phyloP scores from a whole-genome alignment of 2,888 invertebrate species.

The Operophtera brumata region DNA sequence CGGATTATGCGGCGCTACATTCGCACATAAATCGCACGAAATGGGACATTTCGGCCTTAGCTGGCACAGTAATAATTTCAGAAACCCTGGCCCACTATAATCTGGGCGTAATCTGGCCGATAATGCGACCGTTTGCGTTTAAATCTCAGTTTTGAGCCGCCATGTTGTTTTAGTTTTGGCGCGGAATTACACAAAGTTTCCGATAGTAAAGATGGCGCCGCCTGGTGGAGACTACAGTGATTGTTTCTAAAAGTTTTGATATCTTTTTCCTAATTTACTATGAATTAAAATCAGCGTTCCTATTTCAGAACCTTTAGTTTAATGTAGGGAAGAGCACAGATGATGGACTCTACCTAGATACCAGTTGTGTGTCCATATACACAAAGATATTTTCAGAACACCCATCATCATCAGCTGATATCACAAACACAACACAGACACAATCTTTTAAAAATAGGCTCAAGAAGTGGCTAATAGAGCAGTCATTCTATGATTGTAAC shows the following conservation, averaged over 20 bases:
- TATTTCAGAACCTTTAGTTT: too few relatives aligned
- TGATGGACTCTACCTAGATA: too few relatives aligned
- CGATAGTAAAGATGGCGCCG: conserved; percentile 58
- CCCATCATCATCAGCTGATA: too few relatives aligned
- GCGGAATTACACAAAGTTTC: conserved; percentile 36
- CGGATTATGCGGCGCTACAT: conserved; percentile 73
- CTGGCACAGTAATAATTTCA: conserved; percentile 76
- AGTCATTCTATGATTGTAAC: too few relatives aligned
- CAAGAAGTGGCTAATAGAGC: too few relatives aligned
- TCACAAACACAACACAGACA: too few relatives aligned
- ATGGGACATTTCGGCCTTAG: conserved; percentile 78
- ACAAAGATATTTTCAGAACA: too few relatives aligned
- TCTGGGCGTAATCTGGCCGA: conserved; percentile 79
- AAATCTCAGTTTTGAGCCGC: conserved; percentile 65
- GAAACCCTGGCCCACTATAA: conserved; percentile 72
- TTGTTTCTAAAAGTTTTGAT: conserved; percentile 42
- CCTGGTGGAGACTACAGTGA: conserved; percentile 44
- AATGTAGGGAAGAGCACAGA: too few relatives aligned
- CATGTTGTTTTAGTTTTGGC: conserved; percentile 67
- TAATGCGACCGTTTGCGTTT: conserved; percentile 74
- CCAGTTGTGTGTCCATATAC: too few relatives aligned
- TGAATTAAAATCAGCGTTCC: background rate
- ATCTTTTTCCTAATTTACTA: conserved; percentile 17
- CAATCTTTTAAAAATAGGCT: too few relatives aligned
- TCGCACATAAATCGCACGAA: conserved; percentile 76